Percentiles rank a stretch among this genome's conserved stretches.
Conservation (phyloP, 1,140 invertebrate genomes). For the Heterodera carotae region DNA sequence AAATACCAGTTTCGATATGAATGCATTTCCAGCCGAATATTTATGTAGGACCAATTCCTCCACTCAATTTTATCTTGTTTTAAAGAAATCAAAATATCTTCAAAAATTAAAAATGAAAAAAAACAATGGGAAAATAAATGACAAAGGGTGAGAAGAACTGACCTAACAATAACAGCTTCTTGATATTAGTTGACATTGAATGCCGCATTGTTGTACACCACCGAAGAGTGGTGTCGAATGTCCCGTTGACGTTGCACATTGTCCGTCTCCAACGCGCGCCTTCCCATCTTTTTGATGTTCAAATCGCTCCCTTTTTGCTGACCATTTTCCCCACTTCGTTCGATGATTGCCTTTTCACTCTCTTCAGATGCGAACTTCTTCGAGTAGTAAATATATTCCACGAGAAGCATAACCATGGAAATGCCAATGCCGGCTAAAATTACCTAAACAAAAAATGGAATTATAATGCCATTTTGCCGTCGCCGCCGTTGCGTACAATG, state of each 20-base stretch:
- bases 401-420: slow-evolving; percentile 84
- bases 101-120: too few relatives aligned
- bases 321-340: background rate
- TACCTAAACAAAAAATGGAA: slow-evolving; percentile 67
- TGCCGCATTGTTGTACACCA: slow-evolving; percentile 8
- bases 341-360: background rate
- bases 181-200: slow-evolving; percentile 19
- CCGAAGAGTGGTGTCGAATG: background rate
- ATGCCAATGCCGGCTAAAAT: slow-evolving; percentile 89
- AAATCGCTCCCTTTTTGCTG: background rate
- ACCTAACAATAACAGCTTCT: too few relatives aligned
- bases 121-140: too few relatives aligned
- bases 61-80: too few relatives aligned
- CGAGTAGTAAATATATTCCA: slow-evolving; percentile 90
- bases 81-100: too few relatives aligned
- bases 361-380: background rate
- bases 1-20: too few relatives aligned
- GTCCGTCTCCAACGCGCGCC: background rate
- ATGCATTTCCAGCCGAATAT: too few relatives aligned
- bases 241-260: background rate
- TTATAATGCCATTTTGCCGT: background rate
- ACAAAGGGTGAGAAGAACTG: too few relatives aligned
- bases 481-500: slow-evolving; percentile 69
- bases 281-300: background rate
- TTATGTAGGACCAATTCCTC: too few relatives aligned